Conservation (phyloP, 2,113 vertebrate species). For the Chaetops frenatus region DNA sequence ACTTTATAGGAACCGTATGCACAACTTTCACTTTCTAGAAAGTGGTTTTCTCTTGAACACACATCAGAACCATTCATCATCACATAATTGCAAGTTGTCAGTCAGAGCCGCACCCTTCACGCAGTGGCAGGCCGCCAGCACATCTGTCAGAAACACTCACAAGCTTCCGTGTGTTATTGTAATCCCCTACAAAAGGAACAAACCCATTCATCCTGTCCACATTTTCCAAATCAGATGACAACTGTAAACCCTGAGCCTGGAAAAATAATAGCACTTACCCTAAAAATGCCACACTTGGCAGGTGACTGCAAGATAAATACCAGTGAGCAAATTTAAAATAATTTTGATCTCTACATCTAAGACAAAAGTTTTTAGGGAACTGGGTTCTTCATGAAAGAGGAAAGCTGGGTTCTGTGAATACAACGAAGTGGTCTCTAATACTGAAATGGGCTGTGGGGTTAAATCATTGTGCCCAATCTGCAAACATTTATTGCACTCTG, state of each 20-base stretch:
- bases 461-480: not conserved
- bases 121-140: conserved; percentile 79
- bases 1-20: conserved; percentile 76
- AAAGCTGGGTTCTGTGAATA: not conserved
- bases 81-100: conserved; percentile 78
- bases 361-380: not conserved
- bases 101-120: conserved; percentile 79
- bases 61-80: conserved; percentile 80
- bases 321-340: not conserved
- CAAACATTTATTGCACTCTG: not conserved
- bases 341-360: not conserved
- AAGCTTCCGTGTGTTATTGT: conserved; percentile 83
- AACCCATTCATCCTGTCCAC: conserved; percentile 74
- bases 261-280: conserved; percentile 59
- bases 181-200: conserved; percentile 80
- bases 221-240: conserved; percentile 72
- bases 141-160: conserved; percentile 83
- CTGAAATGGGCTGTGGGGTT: not conserved
- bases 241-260: conserved; percentile 65
- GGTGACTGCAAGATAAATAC: conserved; percentile 17
- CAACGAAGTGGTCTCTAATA: not conserved
- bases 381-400: not conserved
- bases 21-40: conserved; percentile 80
- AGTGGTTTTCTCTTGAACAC: conserved; percentile 81
- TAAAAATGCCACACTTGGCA: conserved; percentile 38